phyloP scores from a whole-genome alignment of 1,140 invertebrate genomes.

The Drosophila setifemur region DNA sequence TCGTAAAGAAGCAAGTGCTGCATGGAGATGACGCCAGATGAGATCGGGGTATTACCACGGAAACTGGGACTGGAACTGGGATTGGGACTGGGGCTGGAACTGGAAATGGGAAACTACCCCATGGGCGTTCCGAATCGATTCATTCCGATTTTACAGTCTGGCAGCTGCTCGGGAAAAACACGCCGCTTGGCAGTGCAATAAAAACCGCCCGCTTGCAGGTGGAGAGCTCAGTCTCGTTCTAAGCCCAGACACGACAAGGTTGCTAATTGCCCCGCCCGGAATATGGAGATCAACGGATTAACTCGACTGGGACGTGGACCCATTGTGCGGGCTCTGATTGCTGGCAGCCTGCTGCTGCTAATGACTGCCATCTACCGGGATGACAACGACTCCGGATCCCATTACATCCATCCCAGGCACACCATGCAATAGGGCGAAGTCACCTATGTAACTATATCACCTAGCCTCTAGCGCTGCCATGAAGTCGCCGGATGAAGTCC shows the following conservation, averaged over 20 bases:
- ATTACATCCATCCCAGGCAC: constrained; percentile 56
- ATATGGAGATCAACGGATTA: constrained; percentile 11
- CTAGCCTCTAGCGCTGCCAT: neutral
- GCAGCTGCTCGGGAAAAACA: constrained; percentile 27
- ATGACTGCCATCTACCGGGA: constrained; percentile 53
- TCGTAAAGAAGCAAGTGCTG: neutral
- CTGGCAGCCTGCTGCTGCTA: constrained; percentile 40
- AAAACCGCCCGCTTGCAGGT: neutral
- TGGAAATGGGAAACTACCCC: constrained; percentile 30
- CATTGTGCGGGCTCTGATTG: constrained; percentile 16
- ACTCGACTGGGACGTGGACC: neutral
- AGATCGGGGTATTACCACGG: constrained; percentile 29
- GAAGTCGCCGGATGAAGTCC: neutral
- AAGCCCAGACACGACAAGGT: constrained; percentile 16
- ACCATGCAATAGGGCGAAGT: constrained; percentile 32
- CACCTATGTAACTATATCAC: too few species aligned
- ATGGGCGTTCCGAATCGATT: neutral
- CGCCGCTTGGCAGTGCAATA: constrained; percentile 10
- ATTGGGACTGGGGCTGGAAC: constrained; percentile 13
- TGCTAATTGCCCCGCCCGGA: neutral
- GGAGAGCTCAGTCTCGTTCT: constrained; percentile 30
- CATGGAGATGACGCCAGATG: constrained; percentile 7
- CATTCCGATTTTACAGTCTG: neutral
- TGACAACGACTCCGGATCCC: constrained; percentile 44
- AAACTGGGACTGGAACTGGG: too few species aligned